Evolutionary conservation across 2,888 invertebrate genomes (phyloP).

Genomic region (Stenchaetothrips biformis): DNA sequence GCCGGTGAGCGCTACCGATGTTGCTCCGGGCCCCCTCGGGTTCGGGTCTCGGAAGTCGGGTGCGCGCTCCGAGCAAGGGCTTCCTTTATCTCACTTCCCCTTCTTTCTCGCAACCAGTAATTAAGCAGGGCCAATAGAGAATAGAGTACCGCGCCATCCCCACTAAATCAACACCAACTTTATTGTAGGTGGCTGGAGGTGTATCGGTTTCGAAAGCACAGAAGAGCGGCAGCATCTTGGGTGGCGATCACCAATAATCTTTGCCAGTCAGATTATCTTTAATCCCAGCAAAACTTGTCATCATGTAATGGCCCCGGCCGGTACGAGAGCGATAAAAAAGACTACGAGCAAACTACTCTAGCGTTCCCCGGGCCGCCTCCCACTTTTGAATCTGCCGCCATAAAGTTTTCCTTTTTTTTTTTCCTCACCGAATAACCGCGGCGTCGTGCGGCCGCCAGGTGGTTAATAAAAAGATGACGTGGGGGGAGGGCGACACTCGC

Average conservation of each 20-base stretch:
- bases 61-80: no score
- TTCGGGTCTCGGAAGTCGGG: no score
- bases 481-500: background rate
- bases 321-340: no score
- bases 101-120: background rate
- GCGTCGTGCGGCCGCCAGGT: background rate
- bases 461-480: background rate
- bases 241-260: background rate
- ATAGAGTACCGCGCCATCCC: background rate
- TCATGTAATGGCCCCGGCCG: no score
- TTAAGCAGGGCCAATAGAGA: background rate
- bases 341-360: no score
- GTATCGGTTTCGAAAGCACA: background rate
- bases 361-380: background rate
- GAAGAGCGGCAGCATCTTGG: background rate
- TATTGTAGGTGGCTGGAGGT: background rate
- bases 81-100: no score
- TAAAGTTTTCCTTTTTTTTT: background rate
- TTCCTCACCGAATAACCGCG: background rate
- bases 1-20: no score
- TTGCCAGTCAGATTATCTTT: no score
- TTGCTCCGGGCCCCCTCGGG: no score
- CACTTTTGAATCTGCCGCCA: background rate
- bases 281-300: no score
- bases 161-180: slow-evolving; percentile 11